A percentile compares a stretch with the other conserved stretches of the same genome.
These are phyloP conservation scores for Aphodius granarius DNA, from an alignment of 2,888 invertebrate species.

Conservation along the genomic window DNA sequence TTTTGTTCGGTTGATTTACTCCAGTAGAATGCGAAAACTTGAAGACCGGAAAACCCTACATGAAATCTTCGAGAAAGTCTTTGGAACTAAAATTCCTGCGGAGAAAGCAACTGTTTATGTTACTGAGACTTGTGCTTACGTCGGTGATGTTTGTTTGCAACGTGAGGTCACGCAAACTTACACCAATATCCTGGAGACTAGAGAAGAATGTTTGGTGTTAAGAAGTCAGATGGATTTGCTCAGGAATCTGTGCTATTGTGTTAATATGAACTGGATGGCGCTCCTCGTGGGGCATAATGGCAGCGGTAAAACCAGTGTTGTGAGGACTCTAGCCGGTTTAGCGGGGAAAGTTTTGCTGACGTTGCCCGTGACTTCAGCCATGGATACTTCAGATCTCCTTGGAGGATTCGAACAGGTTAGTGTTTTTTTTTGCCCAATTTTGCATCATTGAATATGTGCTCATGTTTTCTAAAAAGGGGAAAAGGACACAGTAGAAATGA, in stretches of 20 bases:
- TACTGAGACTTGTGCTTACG: slow-evolving; percentile 59
- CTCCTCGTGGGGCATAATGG: slow-evolving; percentile 79
- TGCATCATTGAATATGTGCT: neutral
- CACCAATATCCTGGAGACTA: slow-evolving; percentile 42
- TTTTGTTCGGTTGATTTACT: slow-evolving; percentile 79
- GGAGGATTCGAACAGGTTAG: slow-evolving; percentile 97
- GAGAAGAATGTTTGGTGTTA: slow-evolving; percentile 54
- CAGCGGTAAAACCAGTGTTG: slow-evolving; percentile 78
- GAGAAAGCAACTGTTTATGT: slow-evolving; percentile 62
- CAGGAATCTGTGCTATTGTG: slow-evolving; percentile 81
- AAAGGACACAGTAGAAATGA: neutral
- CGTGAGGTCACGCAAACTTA: slow-evolving; percentile 40
- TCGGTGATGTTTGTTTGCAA: slow-evolving; percentile 66
- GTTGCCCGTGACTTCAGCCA: slow-evolving; percentile 84
- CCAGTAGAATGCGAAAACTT: slow-evolving; percentile 80
- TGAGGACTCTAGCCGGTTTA: slow-evolving; percentile 75
- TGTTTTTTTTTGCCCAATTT: slow-evolving; percentile 33
- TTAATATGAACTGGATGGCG: slow-evolving; percentile 90
- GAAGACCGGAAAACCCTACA: slow-evolving; percentile 75
- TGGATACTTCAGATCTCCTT: slow-evolving; percentile 92
- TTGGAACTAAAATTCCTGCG: slow-evolving; percentile 58
- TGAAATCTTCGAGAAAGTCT: slow-evolving; percentile 54
- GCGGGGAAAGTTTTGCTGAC: slow-evolving; percentile 73
- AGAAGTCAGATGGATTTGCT: slow-evolving; percentile 67
- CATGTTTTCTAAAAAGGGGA: neutral